Evolutionary conservation across 2,797 vertebrate genomes (phyloP).

Genomic region (Prunella strophiata): DNA sequence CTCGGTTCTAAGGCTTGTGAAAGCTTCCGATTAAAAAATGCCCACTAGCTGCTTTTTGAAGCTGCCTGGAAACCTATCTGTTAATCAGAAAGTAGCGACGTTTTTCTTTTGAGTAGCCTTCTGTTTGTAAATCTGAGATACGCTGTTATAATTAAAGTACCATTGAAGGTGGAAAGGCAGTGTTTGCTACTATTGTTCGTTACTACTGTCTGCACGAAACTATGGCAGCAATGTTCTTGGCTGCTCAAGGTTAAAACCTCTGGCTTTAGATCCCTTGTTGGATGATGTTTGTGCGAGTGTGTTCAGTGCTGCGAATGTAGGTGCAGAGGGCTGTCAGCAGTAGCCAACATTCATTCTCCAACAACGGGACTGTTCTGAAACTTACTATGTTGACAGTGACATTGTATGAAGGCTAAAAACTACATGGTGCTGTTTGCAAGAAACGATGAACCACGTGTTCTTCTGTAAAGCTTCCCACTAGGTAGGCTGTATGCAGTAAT

Average conservation of each 20-base stretch:
- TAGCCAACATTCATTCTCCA: neutral
- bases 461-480: neutral
- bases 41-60: neutral
- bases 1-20: neutral
- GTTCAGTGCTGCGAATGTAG: neutral
- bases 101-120: neutral
- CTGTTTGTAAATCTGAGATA: too few species aligned
- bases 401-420: neutral
- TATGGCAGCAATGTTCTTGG: rapidly evolving
- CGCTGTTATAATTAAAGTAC: too few species aligned
- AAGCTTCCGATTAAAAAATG: neutral
- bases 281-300: too few species aligned
- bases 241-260: neutral
- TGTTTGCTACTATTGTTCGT: neutral
- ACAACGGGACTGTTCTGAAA: neutral
- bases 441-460: neutral
- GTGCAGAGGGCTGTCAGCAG: neutral
- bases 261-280: neutral
- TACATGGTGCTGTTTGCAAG: neutral
- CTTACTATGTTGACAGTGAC: neutral
- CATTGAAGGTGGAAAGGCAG: neutral
- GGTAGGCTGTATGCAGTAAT: neutral
- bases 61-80: neutral
- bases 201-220: neutral
- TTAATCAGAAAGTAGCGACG: rapidly evolving